These are phyloP conservation scores for Ondatra zibethicus DNA, from an alignment of 2,113 vertebrate species.

Conservation along the genomic window DNA sequence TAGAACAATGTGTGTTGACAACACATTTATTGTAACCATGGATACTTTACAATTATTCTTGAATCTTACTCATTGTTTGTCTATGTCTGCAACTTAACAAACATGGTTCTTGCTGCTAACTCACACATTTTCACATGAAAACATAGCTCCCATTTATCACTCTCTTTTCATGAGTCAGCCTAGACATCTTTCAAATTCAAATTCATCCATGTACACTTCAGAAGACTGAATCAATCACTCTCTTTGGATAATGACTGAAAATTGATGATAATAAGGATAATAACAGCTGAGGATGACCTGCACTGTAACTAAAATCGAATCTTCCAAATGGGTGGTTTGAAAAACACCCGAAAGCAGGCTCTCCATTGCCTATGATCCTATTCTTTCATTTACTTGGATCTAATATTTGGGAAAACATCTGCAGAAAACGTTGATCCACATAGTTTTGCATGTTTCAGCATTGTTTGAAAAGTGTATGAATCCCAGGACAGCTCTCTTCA, in stretches of 20 bases:
- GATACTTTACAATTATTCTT: constrained; percentile 66
- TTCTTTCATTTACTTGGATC: background rate
- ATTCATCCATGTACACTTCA: constrained; percentile 44
- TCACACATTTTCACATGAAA: constrained; percentile 64
- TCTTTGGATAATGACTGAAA: constrained; percentile 50
- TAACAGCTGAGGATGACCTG: background rate
- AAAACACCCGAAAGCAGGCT: background rate
- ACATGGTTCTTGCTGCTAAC: constrained; percentile 61
- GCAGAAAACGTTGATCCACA: constrained; percentile 14
- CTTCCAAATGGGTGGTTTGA: constrained; percentile 21
- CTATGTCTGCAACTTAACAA: constrained; percentile 64
- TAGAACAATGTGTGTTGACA: constrained; percentile 70
- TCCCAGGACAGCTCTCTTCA: background rate
- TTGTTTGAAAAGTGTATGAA: constrained; percentile 50
- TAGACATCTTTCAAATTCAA: constrained; percentile 60
- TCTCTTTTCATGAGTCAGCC: constrained; percentile 47
- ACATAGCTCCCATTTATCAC: constrained; percentile 30
- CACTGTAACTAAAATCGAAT: constrained; percentile 37
- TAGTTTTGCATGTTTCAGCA: background rate
- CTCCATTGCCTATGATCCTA: background rate
- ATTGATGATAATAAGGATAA: background rate
- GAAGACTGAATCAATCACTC: background rate
- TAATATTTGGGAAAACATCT: constrained; percentile 48
- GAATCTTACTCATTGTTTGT: constrained; percentile 70
- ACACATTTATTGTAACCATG: constrained; percentile 69